These are phyloP conservation scores for Numenius phaeopus DNA, from an alignment of 2,797 vertebrate genomes.

Conservation along the genomic window DNA sequence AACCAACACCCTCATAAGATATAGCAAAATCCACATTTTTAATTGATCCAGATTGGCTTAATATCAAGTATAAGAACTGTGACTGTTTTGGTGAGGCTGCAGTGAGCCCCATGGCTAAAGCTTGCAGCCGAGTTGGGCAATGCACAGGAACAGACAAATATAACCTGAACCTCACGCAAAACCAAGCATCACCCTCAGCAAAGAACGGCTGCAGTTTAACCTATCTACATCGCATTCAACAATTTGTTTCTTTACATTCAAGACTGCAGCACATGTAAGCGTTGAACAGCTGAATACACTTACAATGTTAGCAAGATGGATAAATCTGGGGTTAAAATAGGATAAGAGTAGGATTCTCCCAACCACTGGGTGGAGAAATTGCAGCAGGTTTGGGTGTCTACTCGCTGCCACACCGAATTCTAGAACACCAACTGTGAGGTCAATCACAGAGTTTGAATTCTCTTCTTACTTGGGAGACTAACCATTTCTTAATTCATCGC, in stretches of 20 bases:
- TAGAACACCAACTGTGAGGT: neutral
- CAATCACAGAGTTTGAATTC: neutral
- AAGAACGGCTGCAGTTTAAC: neutral
- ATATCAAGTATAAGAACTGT: neutral
- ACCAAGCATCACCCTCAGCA: neutral
- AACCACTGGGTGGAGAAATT: neutral
- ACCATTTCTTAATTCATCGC: neutral
- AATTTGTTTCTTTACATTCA: neutral
- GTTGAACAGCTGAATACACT: neutral
- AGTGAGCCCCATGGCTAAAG: neutral
- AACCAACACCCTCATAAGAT: no score
- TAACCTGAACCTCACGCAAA: neutral
- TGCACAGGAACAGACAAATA: neutral
- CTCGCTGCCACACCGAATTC: neutral
- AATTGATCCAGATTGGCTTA: neutral
- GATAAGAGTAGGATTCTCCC: neutral
- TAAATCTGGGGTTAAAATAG: neutral
- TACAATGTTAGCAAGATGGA: neutral
- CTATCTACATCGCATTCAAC: neutral
- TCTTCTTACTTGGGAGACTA: neutral
- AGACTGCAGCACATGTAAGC: neutral
- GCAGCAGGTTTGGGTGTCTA: neutral
- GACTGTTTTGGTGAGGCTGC: neutral
- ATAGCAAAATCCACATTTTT: neutral
- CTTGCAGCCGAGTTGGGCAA: accelerated